Evolutionary conservation across 1,140 invertebrate species (phyloP).

Genomic region (Drosophila dunni): DNA sequence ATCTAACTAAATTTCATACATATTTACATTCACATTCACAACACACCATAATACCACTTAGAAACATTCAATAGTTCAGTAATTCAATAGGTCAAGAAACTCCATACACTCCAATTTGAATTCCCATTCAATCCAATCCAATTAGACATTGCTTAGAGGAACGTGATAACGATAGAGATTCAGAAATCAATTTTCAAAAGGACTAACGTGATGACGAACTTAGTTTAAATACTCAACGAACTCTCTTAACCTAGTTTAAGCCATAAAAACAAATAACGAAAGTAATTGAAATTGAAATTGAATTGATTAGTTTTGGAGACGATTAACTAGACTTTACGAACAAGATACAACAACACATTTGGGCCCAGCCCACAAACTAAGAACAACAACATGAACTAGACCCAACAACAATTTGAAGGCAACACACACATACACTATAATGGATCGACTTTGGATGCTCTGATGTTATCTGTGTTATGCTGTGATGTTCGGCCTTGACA

Average conservation of each 20-base stretch:
- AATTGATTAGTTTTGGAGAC: slow-evolving; percentile 56
- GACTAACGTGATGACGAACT: slow-evolving; percentile 47
- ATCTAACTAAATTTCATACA: slow-evolving; percentile 19
- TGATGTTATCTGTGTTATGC: slow-evolving; percentile 33
- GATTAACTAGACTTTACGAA: slow-evolving; percentile 58
- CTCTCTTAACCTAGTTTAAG: slow-evolving; percentile 70
- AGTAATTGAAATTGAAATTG: slow-evolving; percentile 41
- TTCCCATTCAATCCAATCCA: slow-evolving; percentile 41
- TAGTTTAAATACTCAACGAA: slow-evolving; percentile 52
- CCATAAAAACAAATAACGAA: slow-evolving; percentile 54
- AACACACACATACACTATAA: slow-evolving; percentile 50
- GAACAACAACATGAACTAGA: slow-evolving; percentile 9
- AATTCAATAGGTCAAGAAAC: not conserved
- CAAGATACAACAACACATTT: slow-evolving; percentile 75
- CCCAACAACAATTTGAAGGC: slow-evolving; percentile 27
- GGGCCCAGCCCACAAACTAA: slow-evolving; percentile 49
- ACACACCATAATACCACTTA: slow-evolving; percentile 23
- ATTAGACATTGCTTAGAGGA: slow-evolving; percentile 62
- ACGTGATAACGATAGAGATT: slow-evolving; percentile 78
- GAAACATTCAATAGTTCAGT: slow-evolving; percentile 7
- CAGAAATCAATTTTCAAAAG: slow-evolving; percentile 56
- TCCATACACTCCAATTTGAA: slow-evolving; percentile 19
- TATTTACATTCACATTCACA: too few species aligned
- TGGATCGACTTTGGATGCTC: slow-evolving; percentile 26
- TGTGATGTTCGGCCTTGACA: slow-evolving; percentile 59